Base-by-base conservation (phyloP, 2,797 vertebrate species). In the Macropodus opercularis region DNA sequence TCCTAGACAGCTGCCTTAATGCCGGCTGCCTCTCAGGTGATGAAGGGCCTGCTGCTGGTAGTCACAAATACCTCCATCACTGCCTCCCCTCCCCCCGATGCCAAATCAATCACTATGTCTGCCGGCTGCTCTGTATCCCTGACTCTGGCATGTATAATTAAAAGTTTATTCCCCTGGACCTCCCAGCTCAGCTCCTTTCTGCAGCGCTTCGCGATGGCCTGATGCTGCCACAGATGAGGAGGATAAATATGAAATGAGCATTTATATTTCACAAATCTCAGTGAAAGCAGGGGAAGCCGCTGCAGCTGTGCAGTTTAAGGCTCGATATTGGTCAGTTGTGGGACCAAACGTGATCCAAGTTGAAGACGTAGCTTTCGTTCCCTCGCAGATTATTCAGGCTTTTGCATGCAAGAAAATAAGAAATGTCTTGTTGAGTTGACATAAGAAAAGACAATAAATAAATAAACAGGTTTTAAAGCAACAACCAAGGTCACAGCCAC, bases 1-100 rank as follows among this genome's bases (percentile, higher is more conserved):
- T 83, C 86, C 70, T 64, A 84, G 85, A 89, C 85, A 88, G 87
- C 81, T 89, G 79, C 89, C 77, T 86, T 89, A 88, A 88, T 86
- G 85, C 81, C 41, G 67, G 63, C 80, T 85, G 84, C 82, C 88
- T 83, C 82, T 83, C 86, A 85, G 67, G 77, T 87, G 83, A 87
- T 85, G 79, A 75, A 88, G 72, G 79, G 73, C 69, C 76, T 60
- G 39, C 69, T 74, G 67, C 75, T 63, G 62, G 42, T 72, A 71
- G 51, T 81, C 49, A 61, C 46, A 41, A 74, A 76, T 79, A 76
- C 75, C 72, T 82, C 84, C 79, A 78, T 84, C 86, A 75, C 60
- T 34, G 8, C 44, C 29, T 13, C 15, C 18, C 5, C 9, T 9
- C 39, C 43, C 58, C 65, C 59, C 77, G 79, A 84, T 22, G 57